Base-by-base conservation (phyloP, 64 coral and sea anemone species). In the Stichodactyla helianthus region DNA sequence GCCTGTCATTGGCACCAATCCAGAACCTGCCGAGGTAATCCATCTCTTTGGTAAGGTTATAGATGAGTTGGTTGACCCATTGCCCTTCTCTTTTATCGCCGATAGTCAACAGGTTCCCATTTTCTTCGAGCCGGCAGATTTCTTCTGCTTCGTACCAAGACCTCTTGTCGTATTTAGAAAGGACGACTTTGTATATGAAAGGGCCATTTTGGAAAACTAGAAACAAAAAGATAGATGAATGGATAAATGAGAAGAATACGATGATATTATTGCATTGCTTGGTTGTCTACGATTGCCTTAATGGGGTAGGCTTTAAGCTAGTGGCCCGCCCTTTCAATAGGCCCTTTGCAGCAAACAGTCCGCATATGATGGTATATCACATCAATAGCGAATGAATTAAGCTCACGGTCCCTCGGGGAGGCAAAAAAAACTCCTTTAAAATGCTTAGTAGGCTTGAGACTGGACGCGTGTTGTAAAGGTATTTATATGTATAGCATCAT, bases 171-270 rank as follows among this genome's bases (percentile, higher is more conserved):
- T 61, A 12, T 16, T 63, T 27, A 8, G 52, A 15, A 51, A 84
- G 52, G 23, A 84, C 83, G 14, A 84, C 53, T 63, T 84, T 84
- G 53, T 84, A 84, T 17, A 63, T 60, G 27, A 14, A 60, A 10
- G n/a, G 54, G 7, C 26, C 83, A 8, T 63, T 55, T 28, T 84
- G 25, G 55, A 84, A 84, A 60, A 84, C 83, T 84, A 94, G 87
- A 87, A 87, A 94, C 22, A 86, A 54, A 50, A 87, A 89, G 1
- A 65, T n/a, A 65, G 19, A 44, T 2, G 35, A 65, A 65, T 7
- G 22, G 6, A 65, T 65, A 0, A 4, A 7, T 65, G 19, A 65
- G 22, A 20, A 9, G 7, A n/a, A 17, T 18, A 59, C 56, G 56
- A 59, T 7, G 15, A 59, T 59, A 59, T 59, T 12, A 59, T 59